Base-by-base conservation (phyloP, 2,888 invertebrate species). In the Himalopsyche kuldschensis region DNA sequence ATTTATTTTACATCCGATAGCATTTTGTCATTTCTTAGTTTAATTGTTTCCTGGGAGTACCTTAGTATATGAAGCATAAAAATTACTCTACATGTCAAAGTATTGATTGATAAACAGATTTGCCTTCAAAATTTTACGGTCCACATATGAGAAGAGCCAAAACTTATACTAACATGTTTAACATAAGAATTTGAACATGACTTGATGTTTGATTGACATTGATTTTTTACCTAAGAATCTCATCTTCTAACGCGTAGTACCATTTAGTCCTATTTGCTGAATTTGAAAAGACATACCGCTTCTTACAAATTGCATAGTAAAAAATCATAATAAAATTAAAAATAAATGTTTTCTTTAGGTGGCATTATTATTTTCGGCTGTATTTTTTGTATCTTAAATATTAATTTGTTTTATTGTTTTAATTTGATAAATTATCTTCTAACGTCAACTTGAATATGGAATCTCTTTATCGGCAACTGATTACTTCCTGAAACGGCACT, bases 1-100 rank as follows among this genome's bases (percentile, higher is more conserved):
- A 81, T 81, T 81, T 81, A 81, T 81, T 81, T 55, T 63, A 76
- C 41, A 80, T 41, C 41, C 79, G 3, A 80, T 69, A 55, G 24
- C 10, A 41, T 55, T 20, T 55, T 55, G 48, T 55, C 55, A 55
- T 20, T 55, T 55, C 55, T 20, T 24, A 55, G 41, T 41, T 41
- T 15, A 41, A 41, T 41, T 41, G 41, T 41, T 41, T 41, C 41
- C 15, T 15, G 15, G 15, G 15, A 15, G 41, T 41, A 15, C 15
- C 41, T 15, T 3, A 41, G 11, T 41, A 41, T 15, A 41, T 41
- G 41, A 41, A 41, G 41, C 41, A 41, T 2, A 41, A 15, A 15
- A 32, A 32, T 1, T 32, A 5, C 32, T 32, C 6, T 32, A 4
- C 4, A 6, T 5, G 32, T 32, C 11, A 15, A 15, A 41, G 41